Evolutionary conservation across 2,888 invertebrate genomes (phyloP).

Genomic region (Gerris lacustris): DNA sequence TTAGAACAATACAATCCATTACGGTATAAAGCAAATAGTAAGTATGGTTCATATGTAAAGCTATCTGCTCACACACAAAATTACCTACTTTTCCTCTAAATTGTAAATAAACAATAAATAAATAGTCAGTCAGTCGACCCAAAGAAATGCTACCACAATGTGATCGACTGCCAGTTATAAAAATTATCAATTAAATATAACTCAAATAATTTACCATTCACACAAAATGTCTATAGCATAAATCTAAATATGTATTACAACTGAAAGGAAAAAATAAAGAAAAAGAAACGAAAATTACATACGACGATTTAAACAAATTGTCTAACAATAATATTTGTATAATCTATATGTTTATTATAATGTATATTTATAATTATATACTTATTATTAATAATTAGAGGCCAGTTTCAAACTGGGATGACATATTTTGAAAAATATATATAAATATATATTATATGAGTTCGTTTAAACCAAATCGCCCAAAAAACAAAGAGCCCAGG

Average conservation of each 20-base stretch:
- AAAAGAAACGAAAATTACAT: neutral
- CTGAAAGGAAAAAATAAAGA: neutral
- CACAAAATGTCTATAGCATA: neutral
- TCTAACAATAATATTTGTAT: neutral
- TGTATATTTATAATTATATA: slow-evolving; percentile 1
- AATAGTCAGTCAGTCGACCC: too few relatives aligned
- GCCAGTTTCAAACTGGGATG: neutral
- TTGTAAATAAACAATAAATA: too few relatives aligned
- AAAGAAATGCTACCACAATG: too few relatives aligned
- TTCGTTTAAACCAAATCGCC: slow-evolving; percentile 15
- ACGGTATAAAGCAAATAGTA: neutral
- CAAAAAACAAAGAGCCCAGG: slow-evolving; percentile 17
- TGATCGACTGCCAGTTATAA: too few relatives aligned
- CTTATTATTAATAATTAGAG: neutral
- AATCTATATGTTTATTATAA: neutral
- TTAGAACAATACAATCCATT: neutral
- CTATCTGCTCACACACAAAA: too few relatives aligned
- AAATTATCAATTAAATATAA: too few relatives aligned
- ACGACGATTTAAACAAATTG: neutral
- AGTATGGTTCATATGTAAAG: too few relatives aligned
- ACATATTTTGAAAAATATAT: neutral
- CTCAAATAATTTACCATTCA: neutral
- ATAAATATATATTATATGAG: slow-evolving; percentile 9
- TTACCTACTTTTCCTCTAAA: too few relatives aligned
- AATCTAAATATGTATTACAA: neutral